phyloP scores from a whole-genome alignment of 2,888 invertebrate genomes.

The Lithophane leautieri region DNA sequence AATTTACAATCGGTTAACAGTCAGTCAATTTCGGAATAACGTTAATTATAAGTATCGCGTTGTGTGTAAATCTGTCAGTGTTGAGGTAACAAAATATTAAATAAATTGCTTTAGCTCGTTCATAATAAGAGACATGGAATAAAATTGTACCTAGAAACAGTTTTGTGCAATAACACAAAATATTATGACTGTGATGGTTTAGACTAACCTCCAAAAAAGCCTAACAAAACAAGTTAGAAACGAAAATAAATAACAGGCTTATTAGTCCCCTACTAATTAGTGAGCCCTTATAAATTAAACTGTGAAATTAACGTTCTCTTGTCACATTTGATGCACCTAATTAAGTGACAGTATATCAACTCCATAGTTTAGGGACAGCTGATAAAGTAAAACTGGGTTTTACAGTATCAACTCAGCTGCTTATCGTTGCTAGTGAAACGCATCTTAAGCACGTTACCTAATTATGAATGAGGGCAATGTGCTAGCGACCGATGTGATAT shows the following conservation, averaged over 20 bases:
- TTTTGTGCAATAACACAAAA: slow-evolving; percentile 6
- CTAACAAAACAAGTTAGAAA: slow-evolving; percentile 9
- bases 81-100: background rate
- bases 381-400: slow-evolving; percentile 65
- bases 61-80: slow-evolving; percentile 31
- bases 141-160: background rate
- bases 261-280: slow-evolving; percentile 53
- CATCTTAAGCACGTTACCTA: slow-evolving; percentile 61
- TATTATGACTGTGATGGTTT: background rate
- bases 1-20: slow-evolving; percentile 59
- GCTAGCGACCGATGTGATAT: slow-evolving; percentile 52
- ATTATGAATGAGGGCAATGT: slow-evolving; percentile 64
- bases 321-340: slow-evolving; percentile 60
- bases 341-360: slow-evolving; percentile 63
- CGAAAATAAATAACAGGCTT: slow-evolving; percentile 56
- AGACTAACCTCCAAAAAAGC: slow-evolving; percentile 6
- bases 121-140: slow-evolving; percentile 1
- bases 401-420: slow-evolving; percentile 60
- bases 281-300: slow-evolving; percentile 55
- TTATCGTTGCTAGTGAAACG: slow-evolving; percentile 49
- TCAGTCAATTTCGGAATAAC: slow-evolving; percentile 38
- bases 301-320: slow-evolving; percentile 60
- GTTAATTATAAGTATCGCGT: slow-evolving; percentile 24
- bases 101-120: background rate
- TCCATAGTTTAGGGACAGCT: slow-evolving; percentile 58